Conservation (phyloP, 1,140 invertebrate species). For the Bilobella aurantiaca region DNA sequence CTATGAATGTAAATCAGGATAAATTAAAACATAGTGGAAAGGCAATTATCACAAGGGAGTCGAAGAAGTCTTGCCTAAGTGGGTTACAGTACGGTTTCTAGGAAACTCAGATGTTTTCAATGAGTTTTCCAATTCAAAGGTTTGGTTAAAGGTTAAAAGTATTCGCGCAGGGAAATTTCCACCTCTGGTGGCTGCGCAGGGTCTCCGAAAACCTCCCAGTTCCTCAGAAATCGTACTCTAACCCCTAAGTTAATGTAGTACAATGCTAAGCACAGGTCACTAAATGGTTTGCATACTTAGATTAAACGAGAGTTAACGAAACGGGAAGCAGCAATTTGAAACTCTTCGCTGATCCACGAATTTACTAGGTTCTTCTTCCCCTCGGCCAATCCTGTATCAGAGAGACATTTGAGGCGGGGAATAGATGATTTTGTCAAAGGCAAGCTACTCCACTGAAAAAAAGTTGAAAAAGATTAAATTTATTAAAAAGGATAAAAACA, state of each 20-base stretch:
- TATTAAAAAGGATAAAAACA: not conserved
- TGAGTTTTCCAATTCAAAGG: too few species aligned
- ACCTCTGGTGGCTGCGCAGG: too few species aligned
- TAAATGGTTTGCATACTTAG: not conserved
- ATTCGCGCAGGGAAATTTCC: too few species aligned
- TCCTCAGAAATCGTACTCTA: too few species aligned
- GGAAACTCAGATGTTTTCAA: too few species aligned
- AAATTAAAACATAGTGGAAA: too few species aligned
- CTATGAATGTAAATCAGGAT: not conserved
- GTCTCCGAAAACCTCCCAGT: too few species aligned
- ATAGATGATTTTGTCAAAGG: not conserved
- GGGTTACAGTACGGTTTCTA: too few species aligned
- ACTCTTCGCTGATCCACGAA: not conserved
- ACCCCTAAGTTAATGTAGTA: too few species aligned
- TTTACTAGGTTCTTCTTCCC: not conserved
- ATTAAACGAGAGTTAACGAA: not conserved
- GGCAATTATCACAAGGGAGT: not conserved
- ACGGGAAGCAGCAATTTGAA: not conserved
- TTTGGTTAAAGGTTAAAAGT: too few species aligned
- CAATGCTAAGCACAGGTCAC: not conserved
- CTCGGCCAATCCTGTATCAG: not conserved
- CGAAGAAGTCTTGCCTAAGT: not conserved
- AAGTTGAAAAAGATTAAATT: not conserved
- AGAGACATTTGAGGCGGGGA: not conserved
- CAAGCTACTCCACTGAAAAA: not conserved